phyloP scores from a whole-genome alignment of 2,888 invertebrate species.

The Horisme vitalbata region DNA sequence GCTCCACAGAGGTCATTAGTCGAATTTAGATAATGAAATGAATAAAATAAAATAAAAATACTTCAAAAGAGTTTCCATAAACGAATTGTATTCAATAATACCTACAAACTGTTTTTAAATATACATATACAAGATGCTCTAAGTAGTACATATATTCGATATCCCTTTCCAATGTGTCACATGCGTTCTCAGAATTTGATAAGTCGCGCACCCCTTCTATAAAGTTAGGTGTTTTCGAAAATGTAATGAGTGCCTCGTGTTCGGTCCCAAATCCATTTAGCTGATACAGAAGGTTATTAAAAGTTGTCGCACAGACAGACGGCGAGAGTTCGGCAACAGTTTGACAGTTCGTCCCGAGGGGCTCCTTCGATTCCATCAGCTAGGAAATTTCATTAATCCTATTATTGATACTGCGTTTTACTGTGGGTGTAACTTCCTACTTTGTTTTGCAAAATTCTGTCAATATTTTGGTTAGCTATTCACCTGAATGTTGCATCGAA shows the following conservation, averaged over 20 bases:
- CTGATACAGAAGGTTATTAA: conserved; percentile 77
- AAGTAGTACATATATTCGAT: conserved; percentile 5
- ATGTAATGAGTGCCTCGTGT: conserved; percentile 49
- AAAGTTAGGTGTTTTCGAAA: conserved; percentile 42
- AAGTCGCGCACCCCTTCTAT: conserved; percentile 32
- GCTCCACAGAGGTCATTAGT: no score
- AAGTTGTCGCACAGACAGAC: conserved; percentile 72
- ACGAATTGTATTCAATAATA: no score
- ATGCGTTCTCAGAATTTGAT: conserved; percentile 23
- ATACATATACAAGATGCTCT: conserved; percentile 1
- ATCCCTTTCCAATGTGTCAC: conserved; percentile 20
- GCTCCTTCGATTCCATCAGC: conserved; percentile 68
- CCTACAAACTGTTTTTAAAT: no score
- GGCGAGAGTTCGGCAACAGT: conserved; percentile 63
- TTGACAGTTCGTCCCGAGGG: conserved; percentile 69
- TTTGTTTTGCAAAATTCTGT: conserved; percentile 17
- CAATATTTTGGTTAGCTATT: conserved; percentile 4
- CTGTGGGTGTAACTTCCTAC: conserved; percentile 31
- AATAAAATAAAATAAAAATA: no score
- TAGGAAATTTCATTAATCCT: conserved; percentile 74
- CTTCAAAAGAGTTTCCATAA: no score
- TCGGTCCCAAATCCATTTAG: conserved; percentile 71
- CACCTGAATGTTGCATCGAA: neutral
- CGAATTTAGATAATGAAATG: no score
- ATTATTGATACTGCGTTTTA: conserved; percentile 56